These are phyloP conservation scores for Tragelaphus buxtoni DNA, from an alignment of 2,113 vertebrate species.

Conservation along the genomic window DNA sequence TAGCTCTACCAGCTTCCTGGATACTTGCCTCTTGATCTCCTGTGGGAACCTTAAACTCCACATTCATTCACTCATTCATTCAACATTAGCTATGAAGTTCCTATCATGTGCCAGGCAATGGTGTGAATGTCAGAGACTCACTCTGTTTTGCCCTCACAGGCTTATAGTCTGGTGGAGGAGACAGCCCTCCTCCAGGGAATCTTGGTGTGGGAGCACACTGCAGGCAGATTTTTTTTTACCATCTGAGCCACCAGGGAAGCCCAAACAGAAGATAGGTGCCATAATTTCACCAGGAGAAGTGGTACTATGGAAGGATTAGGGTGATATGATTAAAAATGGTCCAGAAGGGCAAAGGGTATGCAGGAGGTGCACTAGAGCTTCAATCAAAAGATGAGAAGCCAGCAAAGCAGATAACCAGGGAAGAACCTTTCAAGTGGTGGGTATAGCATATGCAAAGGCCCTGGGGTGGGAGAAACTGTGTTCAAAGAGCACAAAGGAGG, in stretches of 20 bases:
- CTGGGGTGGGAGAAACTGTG: neutral
- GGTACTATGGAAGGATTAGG: neutral
- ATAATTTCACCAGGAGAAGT: neutral
- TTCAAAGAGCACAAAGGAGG: neutral
- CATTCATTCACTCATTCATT: neutral
- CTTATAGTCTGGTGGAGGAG: neutral
- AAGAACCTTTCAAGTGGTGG: neutral
- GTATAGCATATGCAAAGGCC: constrained; percentile 4
- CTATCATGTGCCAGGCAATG: neutral
- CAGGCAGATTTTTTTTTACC: neutral
- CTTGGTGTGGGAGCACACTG: neutral
- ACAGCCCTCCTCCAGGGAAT: neutral
- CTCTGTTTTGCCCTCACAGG: neutral
- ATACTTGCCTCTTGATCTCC: neutral
- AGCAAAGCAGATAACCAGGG: neutral
- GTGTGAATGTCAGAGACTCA: neutral
- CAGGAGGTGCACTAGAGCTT: neutral
- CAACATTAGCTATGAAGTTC: neutral
- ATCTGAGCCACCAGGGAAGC: neutral
- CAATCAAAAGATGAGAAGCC: neutral
- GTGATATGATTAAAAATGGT: neutral
- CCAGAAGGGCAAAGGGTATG: neutral
- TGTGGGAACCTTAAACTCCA: neutral
- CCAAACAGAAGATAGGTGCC: neutral
- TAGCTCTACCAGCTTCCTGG: neutral